These are phyloP conservation scores for Virgularia gustaviana DNA, from an alignment of 92 coral and sea anemone species.

Conservation along the genomic window DNA sequence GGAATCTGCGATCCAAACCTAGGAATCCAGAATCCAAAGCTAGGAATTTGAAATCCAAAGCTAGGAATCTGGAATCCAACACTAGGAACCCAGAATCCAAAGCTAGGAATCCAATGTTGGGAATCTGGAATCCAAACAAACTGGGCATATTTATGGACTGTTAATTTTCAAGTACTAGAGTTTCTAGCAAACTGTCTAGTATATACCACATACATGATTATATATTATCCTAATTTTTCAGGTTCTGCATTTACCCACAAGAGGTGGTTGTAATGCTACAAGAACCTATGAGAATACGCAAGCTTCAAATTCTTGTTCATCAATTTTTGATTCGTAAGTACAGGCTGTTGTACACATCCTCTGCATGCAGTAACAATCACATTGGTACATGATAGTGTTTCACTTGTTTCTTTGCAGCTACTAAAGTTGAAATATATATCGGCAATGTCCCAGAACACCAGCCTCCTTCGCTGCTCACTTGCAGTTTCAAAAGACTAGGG, in stretches of 20 bases:
- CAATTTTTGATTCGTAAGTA: constrained; percentile 89
- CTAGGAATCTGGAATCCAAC: too few relatives aligned
- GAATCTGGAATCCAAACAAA: too few relatives aligned
- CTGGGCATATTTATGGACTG: too few relatives aligned
- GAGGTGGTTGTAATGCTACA: constrained; percentile 74
- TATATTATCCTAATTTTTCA: too few relatives aligned
- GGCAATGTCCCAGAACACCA: constrained; percentile 85
- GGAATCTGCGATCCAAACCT: too few relatives aligned
- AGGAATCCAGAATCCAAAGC: too few relatives aligned
- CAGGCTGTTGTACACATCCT: neutral
- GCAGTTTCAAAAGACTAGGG: constrained; percentile 91
- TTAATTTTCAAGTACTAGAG: too few relatives aligned
- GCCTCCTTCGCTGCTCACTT: constrained; percentile 72
- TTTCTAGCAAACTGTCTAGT: too few relatives aligned
- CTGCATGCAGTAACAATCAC: neutral
- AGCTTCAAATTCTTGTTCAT: constrained; percentile 84
- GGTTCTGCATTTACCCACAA: constrained; percentile 98
- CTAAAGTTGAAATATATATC: constrained; percentile 85
- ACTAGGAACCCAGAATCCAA: too few relatives aligned
- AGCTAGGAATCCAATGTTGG: too few relatives aligned
- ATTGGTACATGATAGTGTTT: neutral
- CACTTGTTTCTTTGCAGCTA: constrained; percentile 52
- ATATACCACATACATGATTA: too few relatives aligned
- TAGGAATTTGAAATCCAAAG: too few relatives aligned
- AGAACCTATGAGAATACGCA: constrained; percentile 81